Evolutionary conservation across 1,140 invertebrate genomes (phyloP).

Genomic region (Plutomurus gul): DNA sequence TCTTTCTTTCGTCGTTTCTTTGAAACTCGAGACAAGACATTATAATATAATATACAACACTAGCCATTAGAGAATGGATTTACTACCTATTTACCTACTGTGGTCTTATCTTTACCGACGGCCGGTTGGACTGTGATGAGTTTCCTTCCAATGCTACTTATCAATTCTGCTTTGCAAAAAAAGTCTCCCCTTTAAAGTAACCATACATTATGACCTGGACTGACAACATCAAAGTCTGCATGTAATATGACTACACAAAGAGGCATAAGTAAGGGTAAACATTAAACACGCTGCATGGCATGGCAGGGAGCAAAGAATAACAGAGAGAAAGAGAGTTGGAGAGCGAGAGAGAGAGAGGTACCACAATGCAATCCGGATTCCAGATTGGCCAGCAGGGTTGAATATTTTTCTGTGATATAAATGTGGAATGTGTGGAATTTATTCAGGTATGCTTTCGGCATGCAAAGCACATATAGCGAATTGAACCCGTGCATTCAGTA

Average conservation of each 20-base stretch:
- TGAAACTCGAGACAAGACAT: not conserved
- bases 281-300: not conserved
- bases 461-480: conserved; percentile 20
- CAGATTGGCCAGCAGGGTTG: conserved; percentile 21
- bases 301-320: not conserved
- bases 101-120: not conserved
- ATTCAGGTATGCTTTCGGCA: conserved; percentile 28
- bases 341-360: not conserved
- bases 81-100: no score
- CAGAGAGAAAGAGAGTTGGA: not conserved
- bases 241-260: not conserved
- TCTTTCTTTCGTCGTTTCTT: not conserved
- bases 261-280: not conserved
- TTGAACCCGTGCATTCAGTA: conserved; percentile 13
- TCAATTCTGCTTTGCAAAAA: not conserved
- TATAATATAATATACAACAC: not conserved
- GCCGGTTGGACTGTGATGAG: not conserved
- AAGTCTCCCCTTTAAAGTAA: not conserved
- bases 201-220: not conserved
- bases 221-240: conserved; percentile 12
- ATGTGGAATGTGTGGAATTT: conserved; percentile 26
- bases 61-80: not conserved
- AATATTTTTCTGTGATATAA: conserved; percentile 26
- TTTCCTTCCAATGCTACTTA: not conserved
- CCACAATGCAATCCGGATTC: conserved; percentile 1